phyloP scores from a whole-genome alignment of 2,888 invertebrate species.

The Calliopum simillimum region DNA sequence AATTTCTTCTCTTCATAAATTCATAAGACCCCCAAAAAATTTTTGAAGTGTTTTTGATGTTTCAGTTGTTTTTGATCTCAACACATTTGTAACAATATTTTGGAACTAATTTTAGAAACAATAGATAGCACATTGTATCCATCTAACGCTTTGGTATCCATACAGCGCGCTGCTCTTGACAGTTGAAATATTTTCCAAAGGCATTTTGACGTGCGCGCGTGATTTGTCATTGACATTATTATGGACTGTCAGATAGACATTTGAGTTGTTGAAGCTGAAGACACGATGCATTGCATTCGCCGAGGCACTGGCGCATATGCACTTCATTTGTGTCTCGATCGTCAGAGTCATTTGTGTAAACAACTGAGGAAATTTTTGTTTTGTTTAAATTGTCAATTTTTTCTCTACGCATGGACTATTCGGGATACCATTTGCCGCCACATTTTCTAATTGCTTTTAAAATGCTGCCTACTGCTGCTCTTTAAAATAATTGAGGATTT shows the following conservation, averaged over 20 bases:
- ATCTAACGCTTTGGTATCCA: constrained; percentile 17
- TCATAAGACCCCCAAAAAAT: constrained; percentile 4
- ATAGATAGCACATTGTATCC: constrained; percentile 1
- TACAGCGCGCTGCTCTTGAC: constrained; percentile 52
- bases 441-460: constrained; percentile 63
- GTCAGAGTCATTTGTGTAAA: constrained; percentile 54
- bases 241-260: constrained; percentile 46
- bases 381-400: constrained; percentile 29
- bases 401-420: constrained; percentile 27
- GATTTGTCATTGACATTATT: constrained; percentile 66
- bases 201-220: constrained; percentile 64
- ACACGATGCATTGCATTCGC: constrained; percentile 27
- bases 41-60: constrained; percentile 23
- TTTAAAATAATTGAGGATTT: constrained; percentile 62
- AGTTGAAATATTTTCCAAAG: constrained; percentile 62
- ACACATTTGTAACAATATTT: constrained; percentile 65
- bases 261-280: background rate
- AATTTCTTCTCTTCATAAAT: constrained; percentile 5
- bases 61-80: constrained; percentile 62
- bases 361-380: constrained; percentile 43
- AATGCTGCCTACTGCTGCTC: constrained; percentile 62
- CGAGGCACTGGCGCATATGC: constrained; percentile 44
- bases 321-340: constrained; percentile 60
- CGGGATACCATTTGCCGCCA: constrained; percentile 41
- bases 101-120: constrained; percentile 62